These are phyloP conservation scores for Pseudomyrmex dendroicus DNA, from an alignment of 1,140 invertebrate species.

Conservation along the genomic window DNA sequence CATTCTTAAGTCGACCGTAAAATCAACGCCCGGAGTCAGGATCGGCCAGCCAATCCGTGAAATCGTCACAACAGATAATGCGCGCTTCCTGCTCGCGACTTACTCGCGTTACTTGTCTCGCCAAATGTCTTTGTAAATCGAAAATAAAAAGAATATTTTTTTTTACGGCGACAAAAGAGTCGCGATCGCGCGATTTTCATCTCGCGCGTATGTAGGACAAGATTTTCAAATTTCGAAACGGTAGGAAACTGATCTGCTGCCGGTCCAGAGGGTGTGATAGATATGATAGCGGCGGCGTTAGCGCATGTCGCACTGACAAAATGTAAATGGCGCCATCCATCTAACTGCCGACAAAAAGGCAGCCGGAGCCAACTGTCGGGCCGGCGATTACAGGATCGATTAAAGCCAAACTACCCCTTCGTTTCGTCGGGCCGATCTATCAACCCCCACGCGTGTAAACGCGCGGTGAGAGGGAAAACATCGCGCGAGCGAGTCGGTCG, in stretches of 20 bases:
- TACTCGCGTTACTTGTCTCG: not conserved
- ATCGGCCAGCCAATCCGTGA: slow-evolving; percentile 25
- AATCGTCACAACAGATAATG: slow-evolving; percentile 37
- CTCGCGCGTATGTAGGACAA: not conserved
- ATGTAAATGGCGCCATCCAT: slow-evolving; percentile 86
- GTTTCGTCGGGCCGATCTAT: slow-evolving; percentile 84
- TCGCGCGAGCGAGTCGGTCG: slow-evolving; percentile 55
- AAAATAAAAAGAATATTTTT: too few relatives aligned
- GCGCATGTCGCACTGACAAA: slow-evolving; percentile 85
- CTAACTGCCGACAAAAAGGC: slow-evolving; percentile 84
- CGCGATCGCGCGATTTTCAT: not conserved
- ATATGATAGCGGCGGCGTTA: slow-evolving; percentile 81
- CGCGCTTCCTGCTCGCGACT: not conserved
- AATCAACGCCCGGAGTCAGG: slow-evolving; percentile 61
- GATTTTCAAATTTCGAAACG: slow-evolving; percentile 31
- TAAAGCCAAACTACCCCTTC: slow-evolving; percentile 85
- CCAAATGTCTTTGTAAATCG: too few relatives aligned
- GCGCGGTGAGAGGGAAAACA: slow-evolving; percentile 68
- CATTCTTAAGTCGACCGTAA: slow-evolving; percentile 64
- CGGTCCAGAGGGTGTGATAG: slow-evolving; percentile 80
- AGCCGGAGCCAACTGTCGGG: slow-evolving; percentile 84
- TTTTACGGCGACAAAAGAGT: too few relatives aligned
- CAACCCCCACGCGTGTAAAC: slow-evolving; percentile 76
- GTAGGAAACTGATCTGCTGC: slow-evolving; percentile 44
- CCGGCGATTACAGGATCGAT: slow-evolving; percentile 85